phyloP scores from a whole-genome alignment of 1,140 invertebrate species.

The Laupala kohalensis region DNA sequence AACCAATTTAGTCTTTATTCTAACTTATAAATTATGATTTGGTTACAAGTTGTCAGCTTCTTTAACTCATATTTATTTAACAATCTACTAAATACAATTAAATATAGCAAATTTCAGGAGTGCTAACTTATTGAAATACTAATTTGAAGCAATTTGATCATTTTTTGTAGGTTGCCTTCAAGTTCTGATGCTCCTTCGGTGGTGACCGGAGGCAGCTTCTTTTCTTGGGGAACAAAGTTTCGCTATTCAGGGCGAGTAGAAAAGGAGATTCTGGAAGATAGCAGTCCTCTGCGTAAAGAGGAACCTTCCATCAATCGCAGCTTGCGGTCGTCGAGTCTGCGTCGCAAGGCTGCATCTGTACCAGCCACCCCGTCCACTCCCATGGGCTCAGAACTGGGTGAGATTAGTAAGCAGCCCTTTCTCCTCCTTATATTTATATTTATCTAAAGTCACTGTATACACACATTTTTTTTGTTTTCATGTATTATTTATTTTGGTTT shows the following conservation, averaged over 20 bases:
- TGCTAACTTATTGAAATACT: no score
- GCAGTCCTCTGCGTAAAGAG: conserved; percentile 37
- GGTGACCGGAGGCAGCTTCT: conserved; percentile 83
- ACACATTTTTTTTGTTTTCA: not conserved
- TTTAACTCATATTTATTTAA: no score
- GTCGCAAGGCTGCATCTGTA: conserved; percentile 67
- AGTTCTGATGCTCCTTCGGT: conserved; percentile 74
- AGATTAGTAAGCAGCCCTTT: conserved; percentile 8
- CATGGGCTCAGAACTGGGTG: conserved; percentile 23
- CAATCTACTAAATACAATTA: no score
- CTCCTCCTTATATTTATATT: not conserved
- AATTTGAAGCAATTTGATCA: not conserved
- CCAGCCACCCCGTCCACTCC: conserved; percentile 74
- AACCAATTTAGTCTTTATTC: no score
- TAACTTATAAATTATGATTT: no score
- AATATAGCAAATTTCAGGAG: no score
- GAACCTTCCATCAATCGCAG: conserved; percentile 40
- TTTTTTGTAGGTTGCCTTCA: conserved; percentile 58
- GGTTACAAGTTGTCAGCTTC: no score
- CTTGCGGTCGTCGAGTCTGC: conserved; percentile 35
- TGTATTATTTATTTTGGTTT: not conserved
- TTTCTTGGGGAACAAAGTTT: conserved; percentile 88
- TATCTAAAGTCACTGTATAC: no score
- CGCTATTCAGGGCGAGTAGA: conserved; percentile 81
- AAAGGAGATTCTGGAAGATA: conserved; percentile 68